Conservation (phyloP, 2,888 invertebrate species). For the Lysandra coridon region DNA sequence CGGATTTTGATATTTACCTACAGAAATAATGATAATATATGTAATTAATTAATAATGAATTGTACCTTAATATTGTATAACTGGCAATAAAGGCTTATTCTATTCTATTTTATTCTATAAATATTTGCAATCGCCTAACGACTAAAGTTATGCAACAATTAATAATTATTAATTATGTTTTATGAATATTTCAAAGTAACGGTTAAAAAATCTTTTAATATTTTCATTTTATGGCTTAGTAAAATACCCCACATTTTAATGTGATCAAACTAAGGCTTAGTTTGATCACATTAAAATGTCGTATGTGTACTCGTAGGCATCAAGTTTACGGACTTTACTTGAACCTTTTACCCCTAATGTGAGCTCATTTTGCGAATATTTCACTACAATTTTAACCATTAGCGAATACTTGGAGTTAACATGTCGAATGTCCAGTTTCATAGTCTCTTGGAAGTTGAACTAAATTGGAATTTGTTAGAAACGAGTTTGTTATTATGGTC, state of each 20-base stretch:
- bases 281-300: neutral
- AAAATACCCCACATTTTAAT: too few relatives aligned
- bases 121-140: too few relatives aligned
- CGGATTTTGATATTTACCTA: too few relatives aligned
- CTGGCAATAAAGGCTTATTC: too few relatives aligned
- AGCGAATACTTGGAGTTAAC: neutral
- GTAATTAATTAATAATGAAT: too few relatives aligned
- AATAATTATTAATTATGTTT: too few relatives aligned
- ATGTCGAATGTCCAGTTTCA: neutral
- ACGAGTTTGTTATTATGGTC: neutral
- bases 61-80: too few relatives aligned
- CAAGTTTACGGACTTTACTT: neutral
- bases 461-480: neutral
- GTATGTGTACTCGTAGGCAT: neutral
- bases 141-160: too few relatives aligned
- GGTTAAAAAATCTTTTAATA: neutral
- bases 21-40: too few relatives aligned
- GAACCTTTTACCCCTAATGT: neutral
- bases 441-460: neutral
- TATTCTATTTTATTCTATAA: too few relatives aligned
- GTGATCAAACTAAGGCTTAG: neutral
- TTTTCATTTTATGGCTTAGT: neutral
- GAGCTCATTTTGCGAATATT: constrained; percentile 10
- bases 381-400: constrained; percentile 11
- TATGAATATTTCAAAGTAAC: too few relatives aligned